A percentile compares a stretch with the other conserved stretches of the same genome.
These are phyloP conservation scores for Trogon melanurus DNA, from an alignment of 2,113 vertebrate genomes.

Conservation along the genomic window DNA sequence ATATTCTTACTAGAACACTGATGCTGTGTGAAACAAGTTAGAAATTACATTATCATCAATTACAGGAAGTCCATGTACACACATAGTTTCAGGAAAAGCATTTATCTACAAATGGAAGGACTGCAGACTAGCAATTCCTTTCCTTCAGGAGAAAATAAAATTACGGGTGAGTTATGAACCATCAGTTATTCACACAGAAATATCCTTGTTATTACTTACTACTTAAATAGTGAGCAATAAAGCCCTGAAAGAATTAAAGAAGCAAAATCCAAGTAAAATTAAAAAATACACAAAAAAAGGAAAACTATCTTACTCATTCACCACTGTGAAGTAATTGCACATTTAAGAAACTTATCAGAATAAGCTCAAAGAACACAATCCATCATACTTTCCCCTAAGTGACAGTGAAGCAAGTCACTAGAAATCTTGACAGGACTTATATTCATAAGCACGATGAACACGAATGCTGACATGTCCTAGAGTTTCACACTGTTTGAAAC, in stretches of 20 bases:
- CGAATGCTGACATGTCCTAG: neutral
- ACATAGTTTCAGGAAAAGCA: neutral
- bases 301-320: neutral
- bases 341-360: neutral
- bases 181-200: neutral
- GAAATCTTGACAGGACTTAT: neutral
- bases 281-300: neutral
- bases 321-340: neutral
- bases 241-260: neutral
- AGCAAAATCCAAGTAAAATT: neutral
- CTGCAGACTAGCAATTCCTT: neutral
- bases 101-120: neutral
- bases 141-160: neutral
- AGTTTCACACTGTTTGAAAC: neutral
- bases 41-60: neutral
- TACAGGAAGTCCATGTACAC: neutral
- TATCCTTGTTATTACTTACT: neutral
- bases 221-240: neutral
- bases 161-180: neutral
- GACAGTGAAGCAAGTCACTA: neutral
- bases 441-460: neutral
- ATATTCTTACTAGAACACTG: neutral
- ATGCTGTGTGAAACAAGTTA: neutral
- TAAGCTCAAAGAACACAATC: neutral
- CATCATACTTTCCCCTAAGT: neutral